Evolutionary conservation across 2,797 vertebrate genomes (phyloP), one percentile per base, ranked within the genome.

Genomic region (Paratrypauchen microcephalus): DNA sequence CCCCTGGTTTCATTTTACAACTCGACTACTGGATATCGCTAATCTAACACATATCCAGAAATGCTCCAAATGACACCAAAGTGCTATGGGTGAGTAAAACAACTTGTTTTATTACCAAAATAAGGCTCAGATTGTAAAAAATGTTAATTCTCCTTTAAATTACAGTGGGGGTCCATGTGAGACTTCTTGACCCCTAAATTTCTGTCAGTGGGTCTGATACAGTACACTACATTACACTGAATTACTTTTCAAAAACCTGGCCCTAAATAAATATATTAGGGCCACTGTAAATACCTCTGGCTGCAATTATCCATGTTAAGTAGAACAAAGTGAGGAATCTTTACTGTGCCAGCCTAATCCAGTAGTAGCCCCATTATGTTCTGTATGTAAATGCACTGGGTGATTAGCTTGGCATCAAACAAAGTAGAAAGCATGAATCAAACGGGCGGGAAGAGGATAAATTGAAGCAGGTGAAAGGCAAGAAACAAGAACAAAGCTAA

Each of bases 381-480:
- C 21, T 63, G 61, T 24, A 63, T 45, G 21, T 63, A 63, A 63
- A 39, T 61, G 59, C 12, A 41, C 19, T 26, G 61, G n/a, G 70
- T 83, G 83, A 87, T 87, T 87, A 87, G 78, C 73, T 72, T 78
- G 82, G 86, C 79, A 76, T 82, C 72, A 71, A 65, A 73, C 45
- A 45, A 80, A 82, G 81, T n/a, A 76, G 18, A 66, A 78, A 63
- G 65, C 77, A 61, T 30, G 57, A 62, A 39, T 63, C 12, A 15
- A 36, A 57, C 23, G 5, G 65, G 41, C 41, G 68, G 75, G 72
- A 69, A 73, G 21, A 66, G 69, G 66, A 76, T 69, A 74, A 77
- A 79, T 84, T 57, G 55, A 79, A 74, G 59, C 76, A 83, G 85
- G 85, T 86, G 85, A 87, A 70, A 78, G 79, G 68, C 75, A 71